A percentile compares a stretch with the other conserved stretches of the same genome.
Evolutionary conservation across 2,888 invertebrate genomes (phyloP).

Genomic region (Amiota mariae): DNA sequence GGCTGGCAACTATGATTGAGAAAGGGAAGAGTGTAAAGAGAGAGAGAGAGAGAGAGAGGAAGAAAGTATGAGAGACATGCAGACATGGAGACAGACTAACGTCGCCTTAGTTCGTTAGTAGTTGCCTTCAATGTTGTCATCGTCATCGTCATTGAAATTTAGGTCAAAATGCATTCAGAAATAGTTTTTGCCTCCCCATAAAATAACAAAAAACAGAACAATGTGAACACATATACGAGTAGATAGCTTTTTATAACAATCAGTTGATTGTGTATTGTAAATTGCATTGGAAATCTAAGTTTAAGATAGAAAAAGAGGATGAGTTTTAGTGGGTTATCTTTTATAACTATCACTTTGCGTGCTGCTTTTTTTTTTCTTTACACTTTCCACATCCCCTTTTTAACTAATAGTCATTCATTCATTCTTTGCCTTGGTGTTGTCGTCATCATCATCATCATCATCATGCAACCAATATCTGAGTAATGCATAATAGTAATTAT

Average conservation of each 20-base stretch:
- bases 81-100: neutral
- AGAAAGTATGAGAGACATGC: conserved; percentile 3
- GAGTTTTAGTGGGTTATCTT: no score
- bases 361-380: no score
- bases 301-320: no score
- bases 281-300: neutral
- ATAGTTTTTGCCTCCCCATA: neutral
- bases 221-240: neutral
- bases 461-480: no score
- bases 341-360: no score
- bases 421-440: no score
- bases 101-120: neutral
- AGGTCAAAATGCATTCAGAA: conserved; percentile 25
- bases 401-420: no score
- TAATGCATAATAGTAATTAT: no score
- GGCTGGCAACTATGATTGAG: neutral
- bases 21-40: neutral
- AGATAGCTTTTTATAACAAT: neutral
- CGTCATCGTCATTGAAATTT: conserved; percentile 23
- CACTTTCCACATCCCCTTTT: no score
- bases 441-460: no score
- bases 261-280: no score
- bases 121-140: neutral
- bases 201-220: neutral
- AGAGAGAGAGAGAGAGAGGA: neutral